Conservation (phyloP, 2,888 invertebrate species). For the Sympetrum striolatum region DNA sequence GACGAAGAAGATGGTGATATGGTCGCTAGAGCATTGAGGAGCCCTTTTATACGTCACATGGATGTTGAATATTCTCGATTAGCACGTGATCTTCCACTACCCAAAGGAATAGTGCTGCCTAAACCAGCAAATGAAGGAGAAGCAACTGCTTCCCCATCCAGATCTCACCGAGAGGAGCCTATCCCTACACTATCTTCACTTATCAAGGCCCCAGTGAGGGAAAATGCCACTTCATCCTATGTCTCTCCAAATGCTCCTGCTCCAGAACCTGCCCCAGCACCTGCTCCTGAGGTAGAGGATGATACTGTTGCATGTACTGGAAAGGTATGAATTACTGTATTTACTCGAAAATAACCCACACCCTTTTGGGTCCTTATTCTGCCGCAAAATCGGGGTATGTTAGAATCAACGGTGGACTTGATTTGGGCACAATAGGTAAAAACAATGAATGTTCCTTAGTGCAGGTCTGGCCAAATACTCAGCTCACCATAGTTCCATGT, state of each 20-base stretch:
- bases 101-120: conserved; percentile 61
- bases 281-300: neutral
- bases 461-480: too few species aligned
- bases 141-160: neutral
- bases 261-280: conserved; percentile 52
- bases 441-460: too few species aligned
- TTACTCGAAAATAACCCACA: too few species aligned
- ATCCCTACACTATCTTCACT: conserved; percentile 59
- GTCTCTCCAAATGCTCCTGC: conserved; percentile 62
- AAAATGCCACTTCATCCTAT: conserved; percentile 76
- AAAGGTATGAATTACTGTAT: conserved; percentile 44
- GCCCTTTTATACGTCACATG: conserved; percentile 89
- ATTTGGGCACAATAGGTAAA: too few species aligned
- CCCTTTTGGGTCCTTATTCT: neutral
- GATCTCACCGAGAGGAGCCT: neutral
- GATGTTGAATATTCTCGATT: conserved; percentile 87
- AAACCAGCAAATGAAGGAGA: conserved; percentile 40
- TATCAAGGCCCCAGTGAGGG: conserved; percentile 68
- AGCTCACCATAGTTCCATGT: too few species aligned
- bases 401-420: too few species aligned
- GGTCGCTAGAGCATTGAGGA: conserved; percentile 76
- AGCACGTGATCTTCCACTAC: conserved; percentile 73
- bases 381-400: neutral
- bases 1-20: conserved; percentile 87
- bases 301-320: conserved; percentile 20